Base-by-base conservation (phyloP, 2,888 invertebrate genomes). In the Heliconius cydno region DNA sequence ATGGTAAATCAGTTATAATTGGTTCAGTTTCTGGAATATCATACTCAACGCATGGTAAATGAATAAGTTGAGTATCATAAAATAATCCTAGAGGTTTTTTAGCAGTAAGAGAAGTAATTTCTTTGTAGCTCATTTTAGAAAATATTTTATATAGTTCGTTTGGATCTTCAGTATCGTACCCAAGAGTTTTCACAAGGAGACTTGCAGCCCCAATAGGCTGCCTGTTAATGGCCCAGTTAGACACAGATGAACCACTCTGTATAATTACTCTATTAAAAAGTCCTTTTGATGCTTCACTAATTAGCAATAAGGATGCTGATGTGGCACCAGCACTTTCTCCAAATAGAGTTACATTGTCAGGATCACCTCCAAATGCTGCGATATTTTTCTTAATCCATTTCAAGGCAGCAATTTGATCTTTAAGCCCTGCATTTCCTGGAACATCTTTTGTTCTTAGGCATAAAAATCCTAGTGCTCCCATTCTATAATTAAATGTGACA, bases 301-400 rank as follows among this genome's bases (percentile, higher is more conserved):
- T 89, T 78, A 92, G 52, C 19, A 94, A 83, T 30, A 93, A 78
- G 0, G 94, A 90, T 2, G 86, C 83, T 0, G 94, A 94, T 0
- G 90, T 87, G 1, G 87, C 94, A 34, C 94, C 94, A 74, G 94
- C 94, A 77, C 94, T 94, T 85, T 94, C 92, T 9, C 94, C 94
- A 82, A 94, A 94, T 7, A 94, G n/a, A 0, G 94, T 94, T 3
- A 95, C 83, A 85, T 93, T 92, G 60, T 94, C 90, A 12, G 92
- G 91, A 82, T 95, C 93, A 13, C 94, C 94, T 13, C 94, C 94
- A 80, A 95, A 94, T 0, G 91, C 90, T 30, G 89, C 92, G 28
- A 95, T 93, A 83, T 94, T 95, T 81, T 89, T 91, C 84, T 92
- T 91, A 0, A 95, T 88, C 94, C 94, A 95, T 82, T 87, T 90